Percentiles rank a stretch among this genome's conserved stretches.
Conservation (phyloP, 2,113 vertebrate species). For the Equus przewalskii region DNA sequence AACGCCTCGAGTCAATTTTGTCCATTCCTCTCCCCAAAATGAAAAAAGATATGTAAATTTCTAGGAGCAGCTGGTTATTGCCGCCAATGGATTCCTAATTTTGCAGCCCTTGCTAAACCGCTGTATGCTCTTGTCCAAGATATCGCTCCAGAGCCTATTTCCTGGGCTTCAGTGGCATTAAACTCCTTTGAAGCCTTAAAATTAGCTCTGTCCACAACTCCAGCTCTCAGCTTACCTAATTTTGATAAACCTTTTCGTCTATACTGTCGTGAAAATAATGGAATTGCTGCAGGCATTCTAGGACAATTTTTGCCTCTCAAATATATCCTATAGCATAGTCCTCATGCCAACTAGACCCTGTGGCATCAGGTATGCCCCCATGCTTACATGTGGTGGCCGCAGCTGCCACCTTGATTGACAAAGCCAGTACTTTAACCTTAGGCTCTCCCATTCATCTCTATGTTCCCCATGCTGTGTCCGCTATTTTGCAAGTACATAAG, state of each 20-base stretch:
- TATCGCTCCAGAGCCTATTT: background rate
- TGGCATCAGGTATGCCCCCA: background rate
- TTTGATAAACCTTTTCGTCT: background rate
- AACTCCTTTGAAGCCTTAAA: background rate
- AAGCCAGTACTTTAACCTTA: background rate
- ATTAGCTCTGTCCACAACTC: background rate
- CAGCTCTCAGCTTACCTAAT: background rate
- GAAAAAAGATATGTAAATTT: background rate
- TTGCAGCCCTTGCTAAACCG: background rate
- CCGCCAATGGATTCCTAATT: background rate
- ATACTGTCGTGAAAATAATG: background rate
- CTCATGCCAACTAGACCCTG: background rate
- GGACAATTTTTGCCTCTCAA: no score
- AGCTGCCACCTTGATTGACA: background rate
- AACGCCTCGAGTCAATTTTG: background rate
- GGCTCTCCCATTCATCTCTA: background rate
- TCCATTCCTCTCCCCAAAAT: background rate
- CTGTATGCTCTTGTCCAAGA: background rate
- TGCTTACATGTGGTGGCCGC: background rate
- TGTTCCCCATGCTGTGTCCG: background rate
- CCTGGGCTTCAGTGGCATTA: background rate
- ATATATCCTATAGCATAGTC: background rate
- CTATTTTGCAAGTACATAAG: background rate
- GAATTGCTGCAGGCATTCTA: background rate
- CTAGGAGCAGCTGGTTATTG: background rate